phyloP scores from a whole-genome alignment of 2,797 vertebrate species.

The Tokudaia tokunoshimensis region DNA sequence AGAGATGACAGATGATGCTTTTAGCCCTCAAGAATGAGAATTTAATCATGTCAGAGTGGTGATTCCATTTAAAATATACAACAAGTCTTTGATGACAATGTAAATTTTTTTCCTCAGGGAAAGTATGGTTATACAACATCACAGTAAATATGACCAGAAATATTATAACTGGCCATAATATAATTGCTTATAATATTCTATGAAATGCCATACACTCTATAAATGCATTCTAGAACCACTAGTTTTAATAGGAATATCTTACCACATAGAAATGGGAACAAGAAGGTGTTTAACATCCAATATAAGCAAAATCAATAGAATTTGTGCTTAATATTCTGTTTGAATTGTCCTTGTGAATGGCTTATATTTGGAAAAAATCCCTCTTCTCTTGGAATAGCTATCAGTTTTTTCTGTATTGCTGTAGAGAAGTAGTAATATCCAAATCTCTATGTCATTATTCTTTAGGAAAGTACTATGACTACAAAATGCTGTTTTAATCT shows the following conservation, averaged over 20 bases:
- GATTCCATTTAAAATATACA: slow-evolving; percentile 71
- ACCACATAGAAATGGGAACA: slow-evolving; percentile 45
- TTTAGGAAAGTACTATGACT: slow-evolving; percentile 5
- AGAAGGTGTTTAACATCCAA: slow-evolving; percentile 57
- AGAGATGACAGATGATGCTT: slow-evolving; percentile 74
- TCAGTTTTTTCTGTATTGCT: slow-evolving; percentile 17
- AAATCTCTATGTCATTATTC: slow-evolving; percentile 48
- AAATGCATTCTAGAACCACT: slow-evolving; percentile 57
- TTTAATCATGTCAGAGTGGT: slow-evolving; percentile 63
- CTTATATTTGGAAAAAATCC: slow-evolving; percentile 38
- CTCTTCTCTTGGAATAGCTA: neutral
- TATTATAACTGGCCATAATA: slow-evolving; percentile 45
- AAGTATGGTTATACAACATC: slow-evolving; percentile 54
- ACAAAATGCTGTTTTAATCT: neutral
- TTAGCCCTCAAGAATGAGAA: slow-evolving; percentile 72
- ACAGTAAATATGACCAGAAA: slow-evolving; percentile 65
- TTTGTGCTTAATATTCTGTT: slow-evolving; percentile 4
- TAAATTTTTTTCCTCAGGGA: slow-evolving; percentile 57
- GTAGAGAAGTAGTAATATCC: slow-evolving; percentile 10
- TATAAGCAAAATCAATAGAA: slow-evolving; percentile 52
- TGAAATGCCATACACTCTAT: slow-evolving; percentile 60
- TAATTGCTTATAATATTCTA: slow-evolving; percentile 69
- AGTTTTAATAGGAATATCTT: slow-evolving; percentile 66
- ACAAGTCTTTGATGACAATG: slow-evolving; percentile 51
- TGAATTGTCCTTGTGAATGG: slow-evolving; percentile 56